Conservation (phyloP, 2,113 vertebrate species). For the Lophotis ruficrista region DNA sequence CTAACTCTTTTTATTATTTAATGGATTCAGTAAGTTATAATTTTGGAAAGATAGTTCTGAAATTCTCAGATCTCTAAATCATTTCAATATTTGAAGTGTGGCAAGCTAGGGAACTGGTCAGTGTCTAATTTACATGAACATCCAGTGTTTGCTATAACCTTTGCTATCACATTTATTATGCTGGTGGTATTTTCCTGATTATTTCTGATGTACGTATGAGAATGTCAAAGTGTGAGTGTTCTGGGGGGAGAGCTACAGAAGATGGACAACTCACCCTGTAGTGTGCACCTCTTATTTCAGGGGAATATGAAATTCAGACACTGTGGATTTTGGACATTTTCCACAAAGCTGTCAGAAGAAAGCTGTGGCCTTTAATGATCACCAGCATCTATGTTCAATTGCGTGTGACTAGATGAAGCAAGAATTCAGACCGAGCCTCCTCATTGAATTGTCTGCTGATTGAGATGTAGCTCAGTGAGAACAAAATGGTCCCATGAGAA, state of each 20-base stretch:
- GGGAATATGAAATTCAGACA: conserved; percentile 54
- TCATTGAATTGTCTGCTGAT: conserved; percentile 66
- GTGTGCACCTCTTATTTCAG: conserved; percentile 24
- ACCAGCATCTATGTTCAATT: conserved; percentile 64
- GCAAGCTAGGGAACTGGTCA: neutral
- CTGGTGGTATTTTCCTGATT: neutral
- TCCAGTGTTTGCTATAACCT: neutral
- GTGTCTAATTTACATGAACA: neutral
- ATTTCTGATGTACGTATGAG: neutral
- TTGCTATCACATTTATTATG: conserved; percentile 29
- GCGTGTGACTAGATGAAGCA: conserved; percentile 71
- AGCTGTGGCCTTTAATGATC: conserved; percentile 69
- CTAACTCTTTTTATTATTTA: neutral
- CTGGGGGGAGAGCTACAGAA: neutral
- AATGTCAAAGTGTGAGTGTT: neutral
- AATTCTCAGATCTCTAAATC: neutral
- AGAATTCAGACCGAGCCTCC: conserved; percentile 66
- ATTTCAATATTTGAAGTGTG: neutral
- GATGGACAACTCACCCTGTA: conserved; percentile 30
- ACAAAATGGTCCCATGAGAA: conserved; percentile 59
- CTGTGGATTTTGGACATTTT: conserved; percentile 45
- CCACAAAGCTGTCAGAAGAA: conserved; percentile 66
- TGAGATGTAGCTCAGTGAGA: conserved; percentile 68
- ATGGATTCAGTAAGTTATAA: neutral
- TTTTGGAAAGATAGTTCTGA: neutral